Base-by-base conservation (phyloP, 2,113 vertebrate species). In the Mesoclemmys tuberculata region DNA sequence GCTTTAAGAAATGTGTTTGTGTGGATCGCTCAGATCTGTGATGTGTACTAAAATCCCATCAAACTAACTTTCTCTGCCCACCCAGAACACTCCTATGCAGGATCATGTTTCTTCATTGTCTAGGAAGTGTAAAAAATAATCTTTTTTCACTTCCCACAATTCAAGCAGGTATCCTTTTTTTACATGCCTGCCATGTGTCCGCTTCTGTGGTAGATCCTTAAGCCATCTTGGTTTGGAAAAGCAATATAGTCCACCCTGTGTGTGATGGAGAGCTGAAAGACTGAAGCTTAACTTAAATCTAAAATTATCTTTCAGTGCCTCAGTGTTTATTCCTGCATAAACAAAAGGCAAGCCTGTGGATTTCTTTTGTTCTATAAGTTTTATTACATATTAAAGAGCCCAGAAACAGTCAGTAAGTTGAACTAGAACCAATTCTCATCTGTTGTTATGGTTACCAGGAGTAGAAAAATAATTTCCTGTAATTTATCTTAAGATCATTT, bases 381-480 rank as follows among this genome's bases (percentile, higher is more conserved):
- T 94, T 95, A 96, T 87, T 94, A 35, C 64, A 80, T 19, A 52
- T 93, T 89, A 92, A 94, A 95, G 92, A 96, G 93, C 91, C 94
- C 87, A 85, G 94, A 82, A 97, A 84, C 75, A 97, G 94, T 83
- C 44, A 88, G 97, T 91, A 97, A 96, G 94, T 92, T 95, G 96
- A 97, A 95, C 91, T 78, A 96, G 96, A 93, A 97, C 93, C 84
- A 83, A 93, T 87, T 96, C 94, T 97, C 97, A 93, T 96, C 96
- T 97, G 98, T 98, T 96, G 98, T 97, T 97, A 98, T 98, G 98
- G 98, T 98, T 98, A 98, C 98, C 44, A 94, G 94, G 93, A 97
- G 93, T 94, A 96, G 96, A 97, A 98, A 98, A 96, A 96, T 98
- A 97, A 98, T 98, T 98, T 98, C 98, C 98, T 98, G 98, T 90